Evolutionary conservation across 2,888 invertebrate genomes (phyloP).

Genomic region (Micoletzkya japonica): DNA sequence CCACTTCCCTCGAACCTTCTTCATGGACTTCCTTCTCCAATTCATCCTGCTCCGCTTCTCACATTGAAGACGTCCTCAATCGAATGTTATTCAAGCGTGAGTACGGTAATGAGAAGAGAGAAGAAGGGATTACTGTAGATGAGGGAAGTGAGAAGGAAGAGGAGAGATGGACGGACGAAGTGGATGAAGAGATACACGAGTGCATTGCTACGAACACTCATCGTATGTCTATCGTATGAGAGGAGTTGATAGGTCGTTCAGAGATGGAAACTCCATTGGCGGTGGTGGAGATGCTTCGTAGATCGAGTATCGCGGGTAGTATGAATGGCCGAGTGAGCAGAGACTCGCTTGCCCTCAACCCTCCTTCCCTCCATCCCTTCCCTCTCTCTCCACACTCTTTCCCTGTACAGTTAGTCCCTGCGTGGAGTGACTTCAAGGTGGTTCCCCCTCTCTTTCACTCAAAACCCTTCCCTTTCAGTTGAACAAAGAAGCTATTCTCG

Average conservation of each 20-base stretch:
- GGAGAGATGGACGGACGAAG: constrained; percentile 21
- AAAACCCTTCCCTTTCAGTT: constrained; percentile 1
- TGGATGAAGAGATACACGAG: constrained; percentile 25
- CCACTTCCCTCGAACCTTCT: too few relatives aligned
- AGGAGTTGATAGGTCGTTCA: background rate
- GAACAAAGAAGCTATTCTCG: constrained; percentile 19
- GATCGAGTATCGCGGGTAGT: background rate
- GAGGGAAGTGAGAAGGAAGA: background rate
- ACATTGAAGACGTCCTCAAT: constrained; percentile 20
- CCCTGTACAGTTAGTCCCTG: background rate
- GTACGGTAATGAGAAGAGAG: too few relatives aligned
- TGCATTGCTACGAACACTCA: constrained; percentile 11
- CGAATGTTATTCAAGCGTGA: constrained; percentile 10
- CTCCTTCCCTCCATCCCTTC: background rate
- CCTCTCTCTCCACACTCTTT: background rate
- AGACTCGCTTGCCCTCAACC: background rate
- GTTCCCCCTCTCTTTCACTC: background rate
- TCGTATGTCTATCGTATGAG: background rate
- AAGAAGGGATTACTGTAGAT: background rate
- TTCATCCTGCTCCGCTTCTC: constrained; percentile 15
- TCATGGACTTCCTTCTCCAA: background rate
- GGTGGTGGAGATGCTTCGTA: background rate
- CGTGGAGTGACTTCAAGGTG: constrained; percentile 22
- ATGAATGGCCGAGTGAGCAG: background rate
- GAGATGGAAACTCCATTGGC: background rate